phyloP scores from a whole-genome alignment of 2,113 vertebrate genomes.

The Melanostigma gelatinosum region DNA sequence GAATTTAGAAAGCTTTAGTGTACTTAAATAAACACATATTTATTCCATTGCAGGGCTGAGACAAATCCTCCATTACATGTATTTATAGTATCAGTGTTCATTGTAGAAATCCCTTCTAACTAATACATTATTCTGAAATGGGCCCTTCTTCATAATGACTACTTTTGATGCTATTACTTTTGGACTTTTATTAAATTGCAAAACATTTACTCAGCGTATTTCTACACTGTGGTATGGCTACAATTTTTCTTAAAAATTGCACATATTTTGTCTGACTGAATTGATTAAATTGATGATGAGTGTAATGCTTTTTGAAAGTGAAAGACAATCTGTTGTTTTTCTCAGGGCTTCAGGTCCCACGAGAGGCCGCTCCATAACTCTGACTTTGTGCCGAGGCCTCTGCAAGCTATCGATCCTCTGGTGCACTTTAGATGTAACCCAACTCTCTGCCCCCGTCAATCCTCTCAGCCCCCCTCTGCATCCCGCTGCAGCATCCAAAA shows the following conservation, averaged over 20 bases:
- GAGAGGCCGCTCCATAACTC: slow-evolving; percentile 55
- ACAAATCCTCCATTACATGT: background rate
- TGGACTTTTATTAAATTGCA: background rate
- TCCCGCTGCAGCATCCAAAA: slow-evolving; percentile 68
- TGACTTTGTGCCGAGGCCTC: slow-evolving; percentile 56
- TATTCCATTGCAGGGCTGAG: background rate
- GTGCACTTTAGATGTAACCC: slow-evolving; percentile 81
- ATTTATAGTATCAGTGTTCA: background rate
- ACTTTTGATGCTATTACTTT: background rate
- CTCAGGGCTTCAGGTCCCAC: slow-evolving; percentile 43
- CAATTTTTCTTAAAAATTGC: background rate
- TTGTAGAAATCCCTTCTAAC: background rate
- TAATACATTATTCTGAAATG: background rate
- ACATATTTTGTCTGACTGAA: slow-evolving; percentile 12
- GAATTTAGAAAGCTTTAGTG: background rate
- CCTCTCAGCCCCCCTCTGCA: slow-evolving; percentile 44
- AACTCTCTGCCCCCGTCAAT: slow-evolving; percentile 66
- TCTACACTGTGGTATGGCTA: no score
- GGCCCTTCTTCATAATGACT: background rate
- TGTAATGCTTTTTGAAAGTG: slow-evolving; percentile 51
- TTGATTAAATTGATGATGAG: slow-evolving; percentile 16
- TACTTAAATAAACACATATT: background rate
- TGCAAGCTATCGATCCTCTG: slow-evolving; percentile 73
- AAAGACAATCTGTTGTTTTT: slow-evolving; percentile 71
- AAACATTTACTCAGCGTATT: background rate